These are phyloP conservation scores for Leptoclinus maculatus DNA, from an alignment of 2,797 vertebrate genomes.

Conservation along the genomic window DNA sequence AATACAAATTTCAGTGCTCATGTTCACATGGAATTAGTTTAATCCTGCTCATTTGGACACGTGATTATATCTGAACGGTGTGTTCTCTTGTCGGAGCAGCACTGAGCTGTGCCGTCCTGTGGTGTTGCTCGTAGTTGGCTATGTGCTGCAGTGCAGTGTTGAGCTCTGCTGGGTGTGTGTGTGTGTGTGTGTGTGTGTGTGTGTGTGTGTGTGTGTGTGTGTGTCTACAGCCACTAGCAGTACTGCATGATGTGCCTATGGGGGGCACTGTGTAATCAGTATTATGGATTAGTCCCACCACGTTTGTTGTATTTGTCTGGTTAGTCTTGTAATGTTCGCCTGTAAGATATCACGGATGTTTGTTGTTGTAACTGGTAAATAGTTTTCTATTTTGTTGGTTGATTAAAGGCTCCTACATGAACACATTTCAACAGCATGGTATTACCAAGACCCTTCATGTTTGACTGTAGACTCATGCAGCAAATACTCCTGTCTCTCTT, in stretches of 20 bases:
- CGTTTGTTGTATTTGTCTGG: constrained; percentile 21
- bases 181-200: constrained; percentile 11
- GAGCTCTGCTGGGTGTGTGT: constrained; percentile 16
- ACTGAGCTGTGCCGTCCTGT: constrained; percentile 38
- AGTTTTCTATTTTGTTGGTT: neutral
- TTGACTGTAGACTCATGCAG: neutral
- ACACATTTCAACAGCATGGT: neutral
- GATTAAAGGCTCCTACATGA: neutral
- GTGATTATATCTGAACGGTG: constrained; percentile 17
- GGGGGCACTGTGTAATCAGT: constrained; percentile 47
- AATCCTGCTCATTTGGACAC: neutral
- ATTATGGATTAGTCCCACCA: constrained; percentile 23
- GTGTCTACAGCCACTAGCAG: constrained; percentile 7
- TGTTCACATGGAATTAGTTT: neutral
- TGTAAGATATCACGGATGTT: constrained; percentile 1
- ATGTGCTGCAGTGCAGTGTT: constrained; percentile 73
- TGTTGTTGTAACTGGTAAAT: neutral
- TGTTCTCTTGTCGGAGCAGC: constrained; percentile 30
- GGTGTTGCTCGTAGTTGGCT: constrained; percentile 39
- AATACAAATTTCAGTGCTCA: neutral
- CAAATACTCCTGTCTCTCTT: neutral
- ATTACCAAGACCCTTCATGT: neutral
- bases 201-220: constrained; percentile 9
- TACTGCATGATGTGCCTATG: constrained; percentile 27
- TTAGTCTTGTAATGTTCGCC: neutral